A percentile compares a stretch with the other conserved stretches of the same genome.
Evolutionary conservation across 1,140 invertebrate genomes (phyloP).

Genomic region (Rhopalosiphum padi): DNA sequence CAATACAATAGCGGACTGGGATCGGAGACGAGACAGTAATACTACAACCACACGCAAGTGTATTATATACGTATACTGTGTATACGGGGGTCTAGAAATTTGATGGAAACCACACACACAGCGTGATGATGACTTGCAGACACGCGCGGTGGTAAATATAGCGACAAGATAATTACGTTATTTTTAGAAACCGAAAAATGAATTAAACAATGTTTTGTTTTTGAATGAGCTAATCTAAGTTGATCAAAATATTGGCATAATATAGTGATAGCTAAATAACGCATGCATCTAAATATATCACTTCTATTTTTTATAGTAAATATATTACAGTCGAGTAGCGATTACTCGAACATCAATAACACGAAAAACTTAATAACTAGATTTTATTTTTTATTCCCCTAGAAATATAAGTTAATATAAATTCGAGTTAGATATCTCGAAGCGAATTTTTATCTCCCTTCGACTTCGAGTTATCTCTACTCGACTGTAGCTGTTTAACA

Average conservation of each 20-base stretch:
- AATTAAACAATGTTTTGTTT: background rate
- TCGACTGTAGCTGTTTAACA: too few species aligned
- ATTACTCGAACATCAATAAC: too few species aligned
- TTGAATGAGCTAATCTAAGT: background rate
- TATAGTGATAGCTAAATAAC: background rate
- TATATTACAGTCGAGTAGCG: too few species aligned
- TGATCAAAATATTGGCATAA: too few species aligned
- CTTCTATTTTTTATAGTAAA: too few species aligned
- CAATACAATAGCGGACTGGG: background rate
- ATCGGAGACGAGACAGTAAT: background rate
- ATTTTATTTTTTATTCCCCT: too few species aligned
- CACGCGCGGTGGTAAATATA: background rate
- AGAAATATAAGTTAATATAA: too few species aligned
- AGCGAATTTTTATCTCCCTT: too few species aligned
- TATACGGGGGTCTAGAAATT: background rate
- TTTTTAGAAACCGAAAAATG: background rate
- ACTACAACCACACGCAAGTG: background rate
- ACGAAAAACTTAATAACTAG: too few species aligned
- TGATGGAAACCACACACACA: conserved; percentile 8
- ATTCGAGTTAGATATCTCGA: too few species aligned
- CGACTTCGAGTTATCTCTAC: too few species aligned
- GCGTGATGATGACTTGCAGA: background rate
- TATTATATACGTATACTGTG: background rate
- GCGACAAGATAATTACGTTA: background rate
- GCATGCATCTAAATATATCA: background rate